Percentiles rank a stretch among this genome's conserved stretches.
These are phyloP conservation scores for Promerops cafer DNA, from an alignment of 2,113 vertebrate species.

Conservation along the genomic window DNA sequence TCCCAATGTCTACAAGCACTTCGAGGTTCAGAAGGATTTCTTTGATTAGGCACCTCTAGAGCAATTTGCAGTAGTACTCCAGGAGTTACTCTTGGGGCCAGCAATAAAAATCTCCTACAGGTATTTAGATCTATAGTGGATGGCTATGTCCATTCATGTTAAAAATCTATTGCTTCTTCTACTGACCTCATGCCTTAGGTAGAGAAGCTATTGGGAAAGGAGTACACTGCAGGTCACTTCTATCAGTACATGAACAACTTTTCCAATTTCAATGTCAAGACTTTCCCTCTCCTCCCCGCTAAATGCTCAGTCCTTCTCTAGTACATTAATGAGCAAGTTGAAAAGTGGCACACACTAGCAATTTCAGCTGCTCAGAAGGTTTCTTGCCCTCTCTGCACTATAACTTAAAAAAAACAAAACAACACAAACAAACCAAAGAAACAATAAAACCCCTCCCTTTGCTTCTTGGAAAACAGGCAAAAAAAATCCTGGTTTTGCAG, in stretches of 20 bases:
- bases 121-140: background rate
- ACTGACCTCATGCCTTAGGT: background rate
- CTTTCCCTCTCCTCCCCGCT: background rate
- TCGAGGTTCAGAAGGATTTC: background rate
- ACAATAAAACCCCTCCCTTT: accelerated
- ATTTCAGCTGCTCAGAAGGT: background rate
- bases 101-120: background rate
- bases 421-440: background rate
- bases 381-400: background rate
- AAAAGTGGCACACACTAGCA: background rate
- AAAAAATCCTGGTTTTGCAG: background rate
- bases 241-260: background rate
- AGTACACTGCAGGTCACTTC: background rate
- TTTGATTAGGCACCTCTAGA: background rate
- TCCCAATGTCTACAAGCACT: background rate
- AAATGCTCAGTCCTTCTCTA: background rate
- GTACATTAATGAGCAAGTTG: background rate
- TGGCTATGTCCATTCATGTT: background rate
- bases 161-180: background rate
- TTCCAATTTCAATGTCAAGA: background rate
- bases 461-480: background rate
- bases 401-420: background rate
- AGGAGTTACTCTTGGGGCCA: background rate
- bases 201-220: background rate
- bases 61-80: background rate